Conservation (phyloP, 2,113 vertebrate genomes). For the Nothobranchius kuhntae region DNA sequence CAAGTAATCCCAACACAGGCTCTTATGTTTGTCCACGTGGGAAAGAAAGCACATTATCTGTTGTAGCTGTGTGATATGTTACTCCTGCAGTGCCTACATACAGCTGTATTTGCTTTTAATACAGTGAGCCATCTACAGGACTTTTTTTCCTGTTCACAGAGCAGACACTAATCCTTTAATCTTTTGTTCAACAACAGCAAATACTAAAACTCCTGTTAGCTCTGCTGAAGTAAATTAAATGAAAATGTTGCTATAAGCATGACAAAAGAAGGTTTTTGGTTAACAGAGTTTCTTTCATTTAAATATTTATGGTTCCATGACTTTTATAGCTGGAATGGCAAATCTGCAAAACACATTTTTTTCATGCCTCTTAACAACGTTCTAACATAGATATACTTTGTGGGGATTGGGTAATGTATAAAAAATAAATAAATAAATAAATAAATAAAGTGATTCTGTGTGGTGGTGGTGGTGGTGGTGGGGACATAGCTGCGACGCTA, state of each 20-base stretch:
- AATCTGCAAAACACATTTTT: too few relatives aligned
- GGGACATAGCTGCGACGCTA: too few relatives aligned
- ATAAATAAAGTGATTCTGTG: too few relatives aligned
- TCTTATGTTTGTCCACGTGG: conserved; percentile 21
- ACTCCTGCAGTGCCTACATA: conserved; percentile 32
- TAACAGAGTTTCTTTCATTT: too few relatives aligned
- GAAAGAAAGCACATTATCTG: conserved; percentile 35
- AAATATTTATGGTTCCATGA: too few relatives aligned
- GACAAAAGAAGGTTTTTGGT: not conserved
- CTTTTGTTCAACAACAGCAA: conserved; percentile 45
- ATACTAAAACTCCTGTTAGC: conserved; percentile 46
- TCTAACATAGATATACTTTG: too few relatives aligned
- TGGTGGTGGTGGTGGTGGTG: too few relatives aligned
- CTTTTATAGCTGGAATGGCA: too few relatives aligned
- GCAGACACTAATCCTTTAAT: conserved; percentile 53
- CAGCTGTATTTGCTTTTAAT: conserved; percentile 63
- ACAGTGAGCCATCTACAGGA: conserved; percentile 37
- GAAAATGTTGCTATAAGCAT: conserved; percentile 1
- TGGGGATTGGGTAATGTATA: too few relatives aligned
- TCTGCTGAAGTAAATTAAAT: conserved; percentile 24
- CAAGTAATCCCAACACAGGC: conserved; percentile 26
- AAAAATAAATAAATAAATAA: too few relatives aligned
- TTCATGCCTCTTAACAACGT: too few relatives aligned
- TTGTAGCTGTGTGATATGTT: conserved; percentile 27
- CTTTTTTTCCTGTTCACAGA: conserved; percentile 28